Base-by-base conservation (phyloP, 2,888 invertebrate species). In the Meta bourneti region DNA sequence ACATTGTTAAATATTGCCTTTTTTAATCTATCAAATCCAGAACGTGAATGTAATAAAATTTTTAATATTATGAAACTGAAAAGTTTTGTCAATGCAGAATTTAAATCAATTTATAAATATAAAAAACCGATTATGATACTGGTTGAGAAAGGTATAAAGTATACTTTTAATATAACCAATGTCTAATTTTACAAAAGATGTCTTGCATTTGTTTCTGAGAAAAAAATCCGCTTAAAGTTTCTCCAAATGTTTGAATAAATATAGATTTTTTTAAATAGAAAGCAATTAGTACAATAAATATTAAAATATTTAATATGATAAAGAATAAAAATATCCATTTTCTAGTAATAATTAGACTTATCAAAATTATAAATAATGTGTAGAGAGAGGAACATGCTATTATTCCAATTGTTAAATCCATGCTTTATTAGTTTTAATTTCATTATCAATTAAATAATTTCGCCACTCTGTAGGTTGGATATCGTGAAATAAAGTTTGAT, bases 41-140 rank as follows among this genome's bases (percentile, higher is more conserved):
- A 54, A 69, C 5, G 16, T 9, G 34, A 9, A 13, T 88, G 87
- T 80, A 20, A 79, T 34, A 34, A 16, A 72, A 54, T 88, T 9
- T 80, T 88, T n/a, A 88, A 88, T 74, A 88, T 54, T 48, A 79
- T 88, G 72, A 52, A 69, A 7, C 78, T 77, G 78, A 86, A 86
- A 86, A 70, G 13, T n/a, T 86, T 86, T 86, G 13, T 86, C 48
- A 74, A 88, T 88, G 80, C 87, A 2, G 87, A 88, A 80, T 88
- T 88, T 5, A 72, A 80, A 72, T 69, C 13, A 61, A 61, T 77
- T 75, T 7, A 8, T 9, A 77, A 77, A 85, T 75, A 52, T 0
- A n/a, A 61, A 6, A 77, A 85, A 77, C 71, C 61, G 19, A 69
- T 85, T 1, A 69, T 77, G 9, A 85, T 85, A 16, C 34, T 85